Evolutionary conservation across 2,797 vertebrate species (phyloP).

Genomic region (Danio choprae): DNA sequence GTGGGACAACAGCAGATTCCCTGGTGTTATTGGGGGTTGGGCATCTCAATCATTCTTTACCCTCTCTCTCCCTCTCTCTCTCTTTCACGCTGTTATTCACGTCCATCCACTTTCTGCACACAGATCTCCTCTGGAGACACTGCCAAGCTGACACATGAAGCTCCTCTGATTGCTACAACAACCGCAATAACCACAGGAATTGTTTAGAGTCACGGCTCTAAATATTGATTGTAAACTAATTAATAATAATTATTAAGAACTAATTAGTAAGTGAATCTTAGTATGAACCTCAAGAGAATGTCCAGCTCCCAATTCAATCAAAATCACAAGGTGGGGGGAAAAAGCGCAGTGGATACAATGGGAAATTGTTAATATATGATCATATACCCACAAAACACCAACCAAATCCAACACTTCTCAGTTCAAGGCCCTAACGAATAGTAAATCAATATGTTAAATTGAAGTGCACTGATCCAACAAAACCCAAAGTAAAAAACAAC

Average conservation of each 20-base stretch:
- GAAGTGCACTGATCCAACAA: no score
- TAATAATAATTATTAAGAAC: not conserved
- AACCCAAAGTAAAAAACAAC: no score
- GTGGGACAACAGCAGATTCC: slow-evolving; percentile 83
- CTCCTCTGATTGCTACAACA: slow-evolving; percentile 5
- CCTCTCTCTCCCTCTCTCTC: slow-evolving; percentile 1
- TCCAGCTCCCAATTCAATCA: not conserved
- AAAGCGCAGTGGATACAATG: not conserved
- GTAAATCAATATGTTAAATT: no score
- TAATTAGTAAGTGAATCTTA: not conserved
- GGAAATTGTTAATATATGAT: no score
- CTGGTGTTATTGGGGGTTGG: slow-evolving; percentile 69
- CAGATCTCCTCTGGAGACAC: slow-evolving; percentile 36
- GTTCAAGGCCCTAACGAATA: no score
- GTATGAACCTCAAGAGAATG: not conserved
- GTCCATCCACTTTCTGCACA: slow-evolving; percentile 19
- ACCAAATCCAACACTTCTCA: no score
- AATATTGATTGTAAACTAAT: not conserved
- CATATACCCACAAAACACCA: no score
- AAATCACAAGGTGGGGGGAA: not conserved
- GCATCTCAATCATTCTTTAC: slow-evolving; percentile 65
- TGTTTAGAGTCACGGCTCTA: not conserved
- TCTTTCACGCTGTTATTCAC: slow-evolving; percentile 58
- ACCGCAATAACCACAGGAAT: slow-evolving; percentile 12
- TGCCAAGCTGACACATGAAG: slow-evolving; percentile 17